These are phyloP conservation scores for Abrostola triplasia DNA, from an alignment of 2,888 invertebrate genomes.

Conservation along the genomic window DNA sequence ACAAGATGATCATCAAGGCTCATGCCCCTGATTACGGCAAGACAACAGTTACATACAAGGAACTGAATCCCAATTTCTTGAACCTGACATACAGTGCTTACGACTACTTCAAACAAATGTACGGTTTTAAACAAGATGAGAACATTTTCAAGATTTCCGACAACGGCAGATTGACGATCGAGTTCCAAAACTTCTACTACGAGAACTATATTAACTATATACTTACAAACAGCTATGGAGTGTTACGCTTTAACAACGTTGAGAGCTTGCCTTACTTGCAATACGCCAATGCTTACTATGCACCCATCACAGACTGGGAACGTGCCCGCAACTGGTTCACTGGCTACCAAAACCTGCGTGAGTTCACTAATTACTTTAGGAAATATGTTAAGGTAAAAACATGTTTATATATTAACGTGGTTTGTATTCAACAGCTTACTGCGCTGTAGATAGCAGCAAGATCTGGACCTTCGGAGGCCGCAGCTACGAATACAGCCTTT, in stretches of 20 bases:
- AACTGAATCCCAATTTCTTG: slow-evolving; percentile 75
- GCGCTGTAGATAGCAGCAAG: slow-evolving; percentile 88
- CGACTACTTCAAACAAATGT: slow-evolving; percentile 67
- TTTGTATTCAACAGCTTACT: slow-evolving; percentile 83
- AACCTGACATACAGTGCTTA: slow-evolving; percentile 81
- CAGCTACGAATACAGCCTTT: slow-evolving; percentile 86
- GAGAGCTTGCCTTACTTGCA: slow-evolving; percentile 10
- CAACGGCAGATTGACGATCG: slow-evolving; percentile 83
- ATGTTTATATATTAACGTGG: not conserved
- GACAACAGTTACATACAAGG: slow-evolving; percentile 82
- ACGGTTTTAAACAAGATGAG: slow-evolving; percentile 80
- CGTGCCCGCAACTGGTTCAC: slow-evolving; percentile 70
- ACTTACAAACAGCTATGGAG: slow-evolving; percentile 79
- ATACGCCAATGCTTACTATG: slow-evolving; percentile 64
- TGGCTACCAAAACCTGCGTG: slow-evolving; percentile 85
- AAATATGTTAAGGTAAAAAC: not conserved
- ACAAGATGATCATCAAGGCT: slow-evolving; percentile 86
- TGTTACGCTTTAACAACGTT: slow-evolving; percentile 74
- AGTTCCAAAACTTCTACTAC: slow-evolving; percentile 78
- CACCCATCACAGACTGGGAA: slow-evolving; percentile 69
- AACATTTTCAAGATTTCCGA: slow-evolving; percentile 75
- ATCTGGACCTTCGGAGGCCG: slow-evolving; percentile 91
- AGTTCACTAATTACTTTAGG: slow-evolving; percentile 66
- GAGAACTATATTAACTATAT: slow-evolving; percentile 80
- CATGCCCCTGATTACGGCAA: slow-evolving; percentile 86